Evolutionary conservation across 2,797 vertebrate species (phyloP).

Genomic region (Sebastes jordani): DNA sequence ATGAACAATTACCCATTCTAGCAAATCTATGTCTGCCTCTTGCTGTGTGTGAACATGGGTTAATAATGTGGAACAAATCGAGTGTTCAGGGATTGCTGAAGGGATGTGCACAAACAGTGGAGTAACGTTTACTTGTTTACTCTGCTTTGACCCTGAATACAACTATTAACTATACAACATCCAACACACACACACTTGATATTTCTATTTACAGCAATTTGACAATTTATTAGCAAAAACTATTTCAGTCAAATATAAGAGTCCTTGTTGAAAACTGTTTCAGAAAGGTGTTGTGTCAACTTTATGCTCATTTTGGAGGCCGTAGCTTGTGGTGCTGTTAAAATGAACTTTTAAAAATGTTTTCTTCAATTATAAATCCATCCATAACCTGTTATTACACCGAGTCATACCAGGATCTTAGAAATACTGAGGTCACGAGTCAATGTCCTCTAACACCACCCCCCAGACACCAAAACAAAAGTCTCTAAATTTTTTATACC

Average conservation of each 20-base stretch:
- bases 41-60: not conserved
- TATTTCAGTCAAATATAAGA: not conserved
- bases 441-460: not conserved
- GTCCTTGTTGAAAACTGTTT: not conserved
- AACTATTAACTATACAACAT: not conserved
- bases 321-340: too few species aligned
- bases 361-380: not conserved
- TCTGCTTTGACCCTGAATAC: not conserved
- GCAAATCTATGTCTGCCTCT: not conserved
- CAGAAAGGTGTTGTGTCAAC: not conserved
- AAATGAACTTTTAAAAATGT: not conserved
- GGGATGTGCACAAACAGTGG: slow-evolving; percentile 4
- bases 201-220: not conserved
- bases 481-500: not conserved
- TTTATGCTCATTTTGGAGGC: not conserved
- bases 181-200: not conserved
- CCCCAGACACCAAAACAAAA: not conserved
- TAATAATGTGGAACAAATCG: slow-evolving; percentile 28
- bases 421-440: not conserved
- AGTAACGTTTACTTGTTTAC: not conserved
- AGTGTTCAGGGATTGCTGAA: slow-evolving; percentile 13
- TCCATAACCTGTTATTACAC: not conserved
- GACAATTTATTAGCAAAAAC: not conserved
- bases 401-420: not conserved
- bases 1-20: not conserved